phyloP scores from a whole-genome alignment of 2,888 invertebrate genomes.

The Abrostola triplasia region DNA sequence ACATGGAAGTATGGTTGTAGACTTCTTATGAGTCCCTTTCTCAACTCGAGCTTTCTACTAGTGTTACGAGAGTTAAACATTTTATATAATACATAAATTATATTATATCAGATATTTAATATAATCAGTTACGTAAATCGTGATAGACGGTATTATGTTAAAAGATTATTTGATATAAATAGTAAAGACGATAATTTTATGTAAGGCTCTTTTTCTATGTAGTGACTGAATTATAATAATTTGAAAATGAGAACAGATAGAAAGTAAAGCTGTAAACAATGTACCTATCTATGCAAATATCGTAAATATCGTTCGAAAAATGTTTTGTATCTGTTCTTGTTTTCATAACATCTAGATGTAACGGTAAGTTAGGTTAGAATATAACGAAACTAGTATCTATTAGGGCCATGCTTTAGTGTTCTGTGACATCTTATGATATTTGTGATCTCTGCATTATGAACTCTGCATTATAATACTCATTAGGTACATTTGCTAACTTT shows the following conservation, averaged over 20 bases:
- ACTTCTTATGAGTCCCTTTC: conserved; percentile 83
- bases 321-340: conserved; percentile 32
- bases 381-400: conserved; percentile 51
- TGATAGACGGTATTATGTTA: conserved; percentile 11
- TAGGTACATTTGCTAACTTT: conserved; percentile 34
- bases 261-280: background rate
- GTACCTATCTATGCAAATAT: background rate
- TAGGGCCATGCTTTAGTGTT: conserved; percentile 73
- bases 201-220: conserved; percentile 47
- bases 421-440: conserved; percentile 69
- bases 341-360: conserved; percentile 29
- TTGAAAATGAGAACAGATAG: conserved; percentile 37
- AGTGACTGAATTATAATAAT: conserved; percentile 57
- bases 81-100: conserved; percentile 36
- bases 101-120: conserved; percentile 34
- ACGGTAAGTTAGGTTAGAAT: conserved; percentile 49
- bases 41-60: conserved; percentile 86
- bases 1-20: conserved; percentile 81
- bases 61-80: conserved; percentile 62
- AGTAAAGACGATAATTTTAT: conserved; percentile 7
- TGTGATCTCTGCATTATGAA: conserved; percentile 63
- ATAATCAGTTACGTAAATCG: conserved; percentile 13
- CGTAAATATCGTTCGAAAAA: too few relatives aligned
- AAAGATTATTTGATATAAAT: conserved; percentile 25
- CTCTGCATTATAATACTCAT: conserved; percentile 42